phyloP scores from a whole-genome alignment of 2,113 vertebrate species.

The Oncorhynchus clarkii region DNA sequence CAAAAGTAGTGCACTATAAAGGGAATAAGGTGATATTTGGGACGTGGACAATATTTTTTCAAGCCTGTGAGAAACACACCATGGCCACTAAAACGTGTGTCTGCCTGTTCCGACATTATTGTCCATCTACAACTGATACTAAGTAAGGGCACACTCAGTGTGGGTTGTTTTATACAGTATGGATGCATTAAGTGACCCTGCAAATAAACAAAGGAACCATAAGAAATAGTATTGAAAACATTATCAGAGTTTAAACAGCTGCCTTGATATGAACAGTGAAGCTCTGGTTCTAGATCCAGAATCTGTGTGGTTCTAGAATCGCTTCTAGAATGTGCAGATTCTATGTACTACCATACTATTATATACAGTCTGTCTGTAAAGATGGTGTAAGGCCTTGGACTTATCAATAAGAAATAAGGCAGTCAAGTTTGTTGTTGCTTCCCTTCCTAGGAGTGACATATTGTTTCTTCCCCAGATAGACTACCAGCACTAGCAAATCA shows the following conservation, averaged over 20 bases:
- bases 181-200: constrained; percentile 51
- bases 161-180: constrained; percentile 51
- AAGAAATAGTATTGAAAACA: constrained; percentile 64
- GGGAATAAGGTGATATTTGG: no score
- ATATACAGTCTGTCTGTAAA: constrained; percentile 66
- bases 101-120: constrained; percentile 35
- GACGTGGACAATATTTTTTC: constrained; percentile 4
- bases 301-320: constrained; percentile 23
- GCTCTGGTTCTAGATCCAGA: constrained; percentile 53
- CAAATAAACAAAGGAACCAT: constrained; percentile 43
- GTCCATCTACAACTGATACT: constrained; percentile 43
- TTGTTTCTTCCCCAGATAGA: no score
- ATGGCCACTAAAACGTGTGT: constrained; percentile 48
- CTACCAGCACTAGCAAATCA: no score
- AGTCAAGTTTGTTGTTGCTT: constrained; percentile 66
- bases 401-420: constrained; percentile 70
- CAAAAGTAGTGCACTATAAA: no score
- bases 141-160: constrained; percentile 41
- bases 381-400: constrained; percentile 71
- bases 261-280: constrained; percentile 69
- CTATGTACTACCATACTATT: constrained; percentile 23
- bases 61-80: constrained; percentile 42
- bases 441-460: constrained; percentile 45
- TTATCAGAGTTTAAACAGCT: constrained; percentile 61
- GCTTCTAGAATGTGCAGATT: constrained; percentile 41